Percentiles rank a stretch among this genome's conserved stretches.
Conservation (phyloP, 2,888 invertebrate genomes). For the Dryobota labecula region DNA sequence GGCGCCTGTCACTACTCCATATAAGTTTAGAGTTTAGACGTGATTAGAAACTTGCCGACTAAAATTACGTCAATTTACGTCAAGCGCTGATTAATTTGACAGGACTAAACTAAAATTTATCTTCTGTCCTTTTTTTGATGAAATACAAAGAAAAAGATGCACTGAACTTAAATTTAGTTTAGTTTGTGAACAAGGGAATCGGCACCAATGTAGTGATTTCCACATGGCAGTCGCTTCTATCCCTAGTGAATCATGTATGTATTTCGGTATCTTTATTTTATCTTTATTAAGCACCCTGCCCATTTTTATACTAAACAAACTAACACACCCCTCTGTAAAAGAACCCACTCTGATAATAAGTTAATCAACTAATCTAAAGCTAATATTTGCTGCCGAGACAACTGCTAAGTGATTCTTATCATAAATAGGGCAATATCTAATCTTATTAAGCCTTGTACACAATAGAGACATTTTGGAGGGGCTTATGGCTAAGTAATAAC, state of each 20-base stretch:
- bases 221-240: not conserved
- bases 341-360: slow-evolving; percentile 34
- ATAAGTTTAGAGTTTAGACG: no score
- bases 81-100: no score
- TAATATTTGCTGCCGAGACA: slow-evolving; percentile 37
- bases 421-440: not conserved
- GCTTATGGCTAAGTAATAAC: no score
- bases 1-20: no score
- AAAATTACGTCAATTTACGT: no score
- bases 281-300: not conserved
- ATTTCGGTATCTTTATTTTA: not conserved
- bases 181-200: no score
- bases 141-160: no score
- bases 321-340: slow-evolving; percentile 25
- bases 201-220: not conserved
- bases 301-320: not conserved
- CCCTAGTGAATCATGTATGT: not conserved
- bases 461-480: not conserved
- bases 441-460: not conserved
- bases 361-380: slow-evolving; percentile 32
- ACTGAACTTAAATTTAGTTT: no score
- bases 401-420: slow-evolving; percentile 34
- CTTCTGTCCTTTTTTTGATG: no score
- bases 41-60: no score
- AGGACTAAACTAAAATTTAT: no score